phyloP scores from a whole-genome alignment of 2,113 vertebrate genomes.

The Forbesichthys agassizii region DNA sequence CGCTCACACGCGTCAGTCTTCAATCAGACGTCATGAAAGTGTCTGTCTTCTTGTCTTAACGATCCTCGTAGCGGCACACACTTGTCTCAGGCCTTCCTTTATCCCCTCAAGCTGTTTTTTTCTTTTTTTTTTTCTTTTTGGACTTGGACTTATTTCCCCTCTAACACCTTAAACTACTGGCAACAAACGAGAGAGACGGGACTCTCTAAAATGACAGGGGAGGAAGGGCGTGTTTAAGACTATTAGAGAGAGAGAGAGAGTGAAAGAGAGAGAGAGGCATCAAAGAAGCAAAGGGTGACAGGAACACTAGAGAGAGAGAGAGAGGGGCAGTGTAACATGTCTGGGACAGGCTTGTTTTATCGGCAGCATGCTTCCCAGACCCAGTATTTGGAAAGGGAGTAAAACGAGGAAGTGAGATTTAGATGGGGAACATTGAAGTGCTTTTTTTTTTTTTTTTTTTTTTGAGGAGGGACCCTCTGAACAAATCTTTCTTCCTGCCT shows the following conservation, averaged over 20 bases:
- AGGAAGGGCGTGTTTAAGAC: slow-evolving; percentile 10
- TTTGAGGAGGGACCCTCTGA: slow-evolving; percentile 23
- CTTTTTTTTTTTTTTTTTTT: slow-evolving; percentile 28
- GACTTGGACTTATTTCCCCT: slow-evolving; percentile 76
- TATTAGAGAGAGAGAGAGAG: slow-evolving; percentile 22
- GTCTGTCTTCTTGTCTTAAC: slow-evolving; percentile 75
- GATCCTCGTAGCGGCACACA: slow-evolving; percentile 78
- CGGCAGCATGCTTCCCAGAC: slow-evolving; percentile 53
- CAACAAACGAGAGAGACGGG: slow-evolving; percentile 67
- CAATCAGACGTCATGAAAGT: slow-evolving; percentile 83
- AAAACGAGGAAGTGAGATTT: slow-evolving; percentile 36
- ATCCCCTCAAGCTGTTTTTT: slow-evolving; percentile 72
- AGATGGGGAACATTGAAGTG: slow-evolving; percentile 61
- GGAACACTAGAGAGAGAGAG: slow-evolving; percentile 24
- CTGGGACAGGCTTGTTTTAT: slow-evolving; percentile 51
- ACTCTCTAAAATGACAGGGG: slow-evolving; percentile 54
- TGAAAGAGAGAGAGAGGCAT: slow-evolving; percentile 8
- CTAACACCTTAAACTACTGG: slow-evolving; percentile 75
- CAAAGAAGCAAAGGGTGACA: slow-evolving; percentile 38
- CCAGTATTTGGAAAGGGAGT: slow-evolving; percentile 56
- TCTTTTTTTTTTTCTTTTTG: slow-evolving; percentile 50
- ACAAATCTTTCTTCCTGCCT: slow-evolving; percentile 53
- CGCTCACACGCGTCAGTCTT: slow-evolving; percentile 71
- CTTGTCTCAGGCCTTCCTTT: slow-evolving; percentile 76
- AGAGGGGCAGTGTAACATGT: slow-evolving; percentile 26